Conservation (phyloP, 2,797 vertebrate genomes). For the Lutjanus argentimaculatus region DNA sequence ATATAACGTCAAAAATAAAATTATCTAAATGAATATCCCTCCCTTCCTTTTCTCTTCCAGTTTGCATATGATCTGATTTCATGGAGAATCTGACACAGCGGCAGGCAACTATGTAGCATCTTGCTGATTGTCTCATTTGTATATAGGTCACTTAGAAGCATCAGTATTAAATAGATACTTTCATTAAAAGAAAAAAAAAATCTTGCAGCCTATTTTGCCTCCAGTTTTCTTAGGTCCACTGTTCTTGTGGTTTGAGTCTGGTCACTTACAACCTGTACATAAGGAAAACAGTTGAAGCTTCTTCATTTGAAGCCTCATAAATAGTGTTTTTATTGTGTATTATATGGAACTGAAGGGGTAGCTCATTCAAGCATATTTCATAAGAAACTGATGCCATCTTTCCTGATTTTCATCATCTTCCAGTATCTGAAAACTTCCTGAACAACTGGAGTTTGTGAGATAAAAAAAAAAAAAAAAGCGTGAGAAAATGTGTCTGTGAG, state of each 20-base stretch:
- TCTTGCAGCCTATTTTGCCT: too few species aligned
- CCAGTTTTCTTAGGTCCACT: too few species aligned
- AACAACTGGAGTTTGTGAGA: neutral
- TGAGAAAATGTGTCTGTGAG: slow-evolving; percentile 51
- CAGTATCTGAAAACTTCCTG: neutral
- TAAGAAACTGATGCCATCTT: neutral
- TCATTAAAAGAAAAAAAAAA: too few species aligned
- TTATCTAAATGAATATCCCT: too few species aligned
- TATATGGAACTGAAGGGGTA: neutral
- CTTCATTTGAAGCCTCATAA: neutral
- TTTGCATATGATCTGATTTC: too few species aligned
- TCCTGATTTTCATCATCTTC: neutral
- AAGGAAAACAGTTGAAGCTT: neutral
- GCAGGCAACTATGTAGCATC: too few species aligned
- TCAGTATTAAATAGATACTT: too few species aligned
- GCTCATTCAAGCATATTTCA: neutral
- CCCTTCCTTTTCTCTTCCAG: too few species aligned
- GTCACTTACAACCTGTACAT: neutral
- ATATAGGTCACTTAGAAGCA: too few species aligned
- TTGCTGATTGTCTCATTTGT: too few species aligned
- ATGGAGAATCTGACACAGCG: too few species aligned
- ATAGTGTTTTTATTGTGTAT: neutral
- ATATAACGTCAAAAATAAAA: too few species aligned
- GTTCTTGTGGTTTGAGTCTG: neutral
- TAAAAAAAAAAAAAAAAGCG: neutral